Evolutionary conservation across 2,797 vertebrate genomes (phyloP).

Genomic region (Protonibea diacanthus): DNA sequence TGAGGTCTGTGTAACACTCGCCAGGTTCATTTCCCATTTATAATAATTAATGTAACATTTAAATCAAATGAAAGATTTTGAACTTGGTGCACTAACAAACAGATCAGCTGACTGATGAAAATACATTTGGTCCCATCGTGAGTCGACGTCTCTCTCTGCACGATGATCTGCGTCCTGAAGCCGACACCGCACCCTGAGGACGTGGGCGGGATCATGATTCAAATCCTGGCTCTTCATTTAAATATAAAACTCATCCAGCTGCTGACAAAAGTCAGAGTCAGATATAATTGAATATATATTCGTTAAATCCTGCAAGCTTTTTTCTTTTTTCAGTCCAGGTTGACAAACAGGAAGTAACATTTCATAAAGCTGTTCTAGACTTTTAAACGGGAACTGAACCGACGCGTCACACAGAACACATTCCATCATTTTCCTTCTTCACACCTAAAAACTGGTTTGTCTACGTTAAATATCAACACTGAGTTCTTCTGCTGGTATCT

Average conservation of each 20-base stretch:
- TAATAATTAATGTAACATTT: too few relatives aligned
- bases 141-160: neutral
- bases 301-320: too few relatives aligned
- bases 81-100: too few relatives aligned
- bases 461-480: neutral
- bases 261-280: neutral
- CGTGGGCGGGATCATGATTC: too few relatives aligned
- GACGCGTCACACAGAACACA: neutral
- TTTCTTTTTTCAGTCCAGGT: neutral
- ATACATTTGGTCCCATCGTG: constrained; percentile 2
- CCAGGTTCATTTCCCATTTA: neutral
- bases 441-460: neutral
- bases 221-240: neutral
- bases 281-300: neutral
- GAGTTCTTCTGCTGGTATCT: constrained; percentile 35
- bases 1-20: neutral
- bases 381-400: neutral
- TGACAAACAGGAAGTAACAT: neutral
- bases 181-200: too few relatives aligned
- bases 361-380: neutral
- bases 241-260: neutral
- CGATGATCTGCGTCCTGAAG: too few relatives aligned
- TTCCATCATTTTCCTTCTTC: neutral
- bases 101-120: too few relatives aligned
- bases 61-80: neutral